Evolutionary conservation across 2,113 vertebrate genomes (phyloP).

Genomic region (Glareola pratincola): DNA sequence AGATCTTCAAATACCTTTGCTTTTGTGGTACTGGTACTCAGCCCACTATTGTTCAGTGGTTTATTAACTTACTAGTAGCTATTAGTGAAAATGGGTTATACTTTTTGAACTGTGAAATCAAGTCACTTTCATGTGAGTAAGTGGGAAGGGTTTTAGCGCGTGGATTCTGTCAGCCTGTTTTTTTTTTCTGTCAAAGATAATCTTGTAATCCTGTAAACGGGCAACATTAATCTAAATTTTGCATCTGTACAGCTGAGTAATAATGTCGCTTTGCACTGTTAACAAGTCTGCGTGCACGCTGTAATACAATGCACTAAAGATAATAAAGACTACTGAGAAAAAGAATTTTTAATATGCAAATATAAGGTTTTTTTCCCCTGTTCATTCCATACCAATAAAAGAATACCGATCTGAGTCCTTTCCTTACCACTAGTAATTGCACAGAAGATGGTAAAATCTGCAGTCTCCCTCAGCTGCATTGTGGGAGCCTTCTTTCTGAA

Average conservation of each 20-base stretch:
- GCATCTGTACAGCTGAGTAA: slow-evolving; percentile 42
- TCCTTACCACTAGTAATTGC: background rate
- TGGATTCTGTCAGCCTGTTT: slow-evolving; percentile 41
- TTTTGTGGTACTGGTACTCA: background rate
- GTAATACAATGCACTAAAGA: background rate
- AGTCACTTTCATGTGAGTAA: slow-evolving; percentile 22
- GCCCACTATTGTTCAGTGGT: background rate
- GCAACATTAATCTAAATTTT: slow-evolving; percentile 59
- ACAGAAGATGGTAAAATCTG: background rate
- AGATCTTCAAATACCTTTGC: background rate
- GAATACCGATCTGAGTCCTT: background rate
- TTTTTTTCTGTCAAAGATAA: slow-evolving; percentile 23
- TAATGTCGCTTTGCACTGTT: slow-evolving; percentile 7
- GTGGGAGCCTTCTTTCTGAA: background rate
- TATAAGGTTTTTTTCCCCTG: background rate
- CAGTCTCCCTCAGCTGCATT: background rate
- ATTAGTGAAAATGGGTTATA: slow-evolving; percentile 15
- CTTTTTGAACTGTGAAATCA: slow-evolving; percentile 43
- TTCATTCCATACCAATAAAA: background rate
- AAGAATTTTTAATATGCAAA: background rate
- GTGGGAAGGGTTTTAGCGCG: slow-evolving; percentile 22
- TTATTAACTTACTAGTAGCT: background rate
- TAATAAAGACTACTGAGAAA: background rate
- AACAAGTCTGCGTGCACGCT: slow-evolving; percentile 1
- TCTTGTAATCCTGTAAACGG: slow-evolving; percentile 54